phyloP scores from a whole-genome alignment of 2,797 vertebrate species.

The Anniella stebbinsi region DNA sequence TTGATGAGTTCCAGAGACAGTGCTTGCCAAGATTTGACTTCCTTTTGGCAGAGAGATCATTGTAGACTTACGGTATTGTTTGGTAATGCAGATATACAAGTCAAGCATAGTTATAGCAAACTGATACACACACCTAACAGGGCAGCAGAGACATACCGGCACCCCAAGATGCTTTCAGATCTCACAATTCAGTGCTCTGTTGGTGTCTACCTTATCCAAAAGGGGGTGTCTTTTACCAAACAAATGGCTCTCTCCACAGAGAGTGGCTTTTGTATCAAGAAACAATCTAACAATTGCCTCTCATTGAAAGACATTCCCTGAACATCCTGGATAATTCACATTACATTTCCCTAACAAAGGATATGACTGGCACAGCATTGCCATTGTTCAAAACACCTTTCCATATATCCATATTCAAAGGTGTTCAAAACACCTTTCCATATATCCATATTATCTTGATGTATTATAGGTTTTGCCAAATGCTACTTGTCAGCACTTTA shows the following conservation, averaged over 20 bases:
- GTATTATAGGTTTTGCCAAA: neutral
- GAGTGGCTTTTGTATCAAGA: neutral
- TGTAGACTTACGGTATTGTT: too few species aligned
- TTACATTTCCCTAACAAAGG: too few species aligned
- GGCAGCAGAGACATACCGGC: neutral
- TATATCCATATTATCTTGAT: neutral
- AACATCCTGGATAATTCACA: neutral
- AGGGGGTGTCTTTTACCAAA: neutral
- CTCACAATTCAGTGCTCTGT: neutral
- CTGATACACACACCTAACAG: neutral
- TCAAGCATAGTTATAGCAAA: neutral
- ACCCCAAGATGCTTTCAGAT: neutral
- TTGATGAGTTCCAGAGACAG: too few species aligned
- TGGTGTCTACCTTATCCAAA: neutral
- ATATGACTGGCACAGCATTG: too few species aligned
- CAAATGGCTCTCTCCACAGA: neutral
- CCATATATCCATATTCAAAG: too few species aligned
- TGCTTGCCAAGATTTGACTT: too few species aligned
- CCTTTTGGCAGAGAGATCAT: too few species aligned
- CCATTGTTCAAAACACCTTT: neutral
- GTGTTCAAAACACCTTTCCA: too few species aligned
- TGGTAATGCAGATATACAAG: neutral
- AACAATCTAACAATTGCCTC: neutral
- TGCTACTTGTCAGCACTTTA: neutral
- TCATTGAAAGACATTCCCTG: neutral